Evolutionary conservation across 1,140 invertebrate genomes (phyloP), one percentile per base, ranked within the genome.

Genomic region (Pseudomyrmex flavicornis): DNA sequence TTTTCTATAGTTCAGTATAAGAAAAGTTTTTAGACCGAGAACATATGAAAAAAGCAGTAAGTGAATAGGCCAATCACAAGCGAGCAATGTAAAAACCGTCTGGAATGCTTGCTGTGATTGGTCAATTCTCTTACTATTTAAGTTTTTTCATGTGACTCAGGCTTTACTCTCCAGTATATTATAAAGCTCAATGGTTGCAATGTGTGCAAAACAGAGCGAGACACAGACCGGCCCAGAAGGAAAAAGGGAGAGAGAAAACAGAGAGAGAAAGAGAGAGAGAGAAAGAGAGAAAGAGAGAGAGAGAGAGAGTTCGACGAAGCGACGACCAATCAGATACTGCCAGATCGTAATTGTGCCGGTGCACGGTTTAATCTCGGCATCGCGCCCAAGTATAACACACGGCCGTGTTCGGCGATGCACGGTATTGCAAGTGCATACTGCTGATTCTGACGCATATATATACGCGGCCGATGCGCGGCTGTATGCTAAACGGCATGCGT

Each of bases 331-430:
- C 91, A 91, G 91, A 93, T 93, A 90, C 88, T 86, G 84, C 75
- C 86, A 91, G 91, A 94, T 94, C 90, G 93, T 92, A 94, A 94
- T 94, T 93, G 92, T 86, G 88, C 91, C 92, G 44, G 76, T 92
- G 90, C 90, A 91, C 89, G 92, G 91, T 93, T 94, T 93, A 94
- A 94, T 94, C 93, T 94, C 90, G 84, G 92, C 90, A 90, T 91
- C 90, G 90, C 90, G 91, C 88, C 90, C 83, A 84, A 90, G 89
- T 89, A 84, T 82, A 75, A 63, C 74, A 59, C 80, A 63, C 73
- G 62, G 48, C 61, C 58, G 87, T 77, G 73, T 54, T 35, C 58
- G 83, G 52, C 72, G 63, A 59, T 62, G 76, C 82, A 44, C 59
- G 46, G 22, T 46, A 58, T 68, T 66, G 22, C 12, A 44, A 62